Conservation (phyloP, 2,888 invertebrate genomes). For the Oeneis ivallda region DNA sequence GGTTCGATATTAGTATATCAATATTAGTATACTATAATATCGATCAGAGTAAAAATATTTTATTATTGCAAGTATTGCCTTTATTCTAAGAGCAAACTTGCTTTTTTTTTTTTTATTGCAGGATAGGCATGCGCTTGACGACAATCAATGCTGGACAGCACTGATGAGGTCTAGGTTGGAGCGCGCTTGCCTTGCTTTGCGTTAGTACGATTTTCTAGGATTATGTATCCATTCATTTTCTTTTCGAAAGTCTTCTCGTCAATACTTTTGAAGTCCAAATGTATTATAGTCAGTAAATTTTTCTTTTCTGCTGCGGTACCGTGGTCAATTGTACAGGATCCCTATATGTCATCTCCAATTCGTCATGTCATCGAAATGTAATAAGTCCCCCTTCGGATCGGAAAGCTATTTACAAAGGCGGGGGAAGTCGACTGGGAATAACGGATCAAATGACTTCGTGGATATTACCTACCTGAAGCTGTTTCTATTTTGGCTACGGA, state of each 20-base stretch:
- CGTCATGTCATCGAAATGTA: constrained; percentile 79
- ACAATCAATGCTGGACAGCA: too few species aligned
- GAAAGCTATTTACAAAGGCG: constrained; percentile 73
- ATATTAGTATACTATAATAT: too few species aligned
- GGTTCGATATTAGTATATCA: too few species aligned
- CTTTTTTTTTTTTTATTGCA: too few species aligned
- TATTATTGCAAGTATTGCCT: neutral
- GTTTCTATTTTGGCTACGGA: constrained; percentile 39
- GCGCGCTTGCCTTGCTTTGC: too few species aligned
- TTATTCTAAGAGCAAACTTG: neutral
- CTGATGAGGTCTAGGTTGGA: too few species aligned
- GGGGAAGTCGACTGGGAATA: constrained; percentile 55
- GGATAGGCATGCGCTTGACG: too few species aligned
- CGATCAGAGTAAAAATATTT: too few species aligned
- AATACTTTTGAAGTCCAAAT: too few species aligned
- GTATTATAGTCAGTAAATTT: constrained; percentile 17
- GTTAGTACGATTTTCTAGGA: neutral
- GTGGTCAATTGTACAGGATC: constrained; percentile 57
- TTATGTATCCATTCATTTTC: neutral
- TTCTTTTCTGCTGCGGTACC: constrained; percentile 18
- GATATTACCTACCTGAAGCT: constrained; percentile 46
- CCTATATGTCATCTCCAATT: constrained; percentile 66
- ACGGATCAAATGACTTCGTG: constrained; percentile 51
- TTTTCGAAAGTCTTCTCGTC: neutral
- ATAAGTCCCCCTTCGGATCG: constrained; percentile 70